Evolutionary conservation across 1,140 invertebrate species (phyloP).

Genomic region (Mamestra configurata): DNA sequence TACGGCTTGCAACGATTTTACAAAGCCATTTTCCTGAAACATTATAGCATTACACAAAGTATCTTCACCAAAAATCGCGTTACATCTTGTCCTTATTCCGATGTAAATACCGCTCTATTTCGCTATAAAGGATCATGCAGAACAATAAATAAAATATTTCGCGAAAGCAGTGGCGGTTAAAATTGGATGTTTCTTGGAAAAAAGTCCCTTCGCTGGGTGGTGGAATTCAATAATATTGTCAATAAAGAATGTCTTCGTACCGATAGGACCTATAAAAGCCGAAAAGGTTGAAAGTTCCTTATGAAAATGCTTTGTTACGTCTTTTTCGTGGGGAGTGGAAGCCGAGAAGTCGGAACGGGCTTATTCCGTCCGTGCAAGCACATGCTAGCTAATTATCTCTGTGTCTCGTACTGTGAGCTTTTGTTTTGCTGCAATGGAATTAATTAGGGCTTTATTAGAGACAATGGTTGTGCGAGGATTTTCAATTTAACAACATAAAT

Average conservation of each 20-base stretch:
- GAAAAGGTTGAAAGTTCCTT: constrained; percentile 50
- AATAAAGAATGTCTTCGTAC: constrained; percentile 55
- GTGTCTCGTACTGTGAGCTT: neutral
- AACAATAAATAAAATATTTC: constrained; percentile 64
- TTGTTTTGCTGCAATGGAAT: neutral
- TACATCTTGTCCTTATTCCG: constrained; percentile 6
- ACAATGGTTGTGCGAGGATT: neutral
- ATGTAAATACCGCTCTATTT: constrained; percentile 22
- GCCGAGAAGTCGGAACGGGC: neutral
- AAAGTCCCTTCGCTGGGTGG: constrained; percentile 36
- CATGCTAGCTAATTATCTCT: constrained; percentile 32
- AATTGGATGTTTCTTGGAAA: constrained; percentile 57
- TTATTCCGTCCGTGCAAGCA: neutral
- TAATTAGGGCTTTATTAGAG: constrained; percentile 10
- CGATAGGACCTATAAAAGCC: constrained; percentile 39
- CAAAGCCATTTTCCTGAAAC: constrained; percentile 28
- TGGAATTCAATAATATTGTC: constrained; percentile 66
- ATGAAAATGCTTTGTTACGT: constrained; percentile 51
- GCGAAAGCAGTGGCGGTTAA: constrained; percentile 50
- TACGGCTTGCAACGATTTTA: constrained; percentile 1
- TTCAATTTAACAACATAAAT: neutral
- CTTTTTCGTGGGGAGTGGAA: neutral
- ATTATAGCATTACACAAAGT: constrained; percentile 24
- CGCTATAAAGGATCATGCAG: constrained; percentile 57
- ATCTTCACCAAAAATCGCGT: constrained; percentile 28